Conservation (phyloP, 2,113 vertebrate genomes). For the Istiophorus platypterus region DNA sequence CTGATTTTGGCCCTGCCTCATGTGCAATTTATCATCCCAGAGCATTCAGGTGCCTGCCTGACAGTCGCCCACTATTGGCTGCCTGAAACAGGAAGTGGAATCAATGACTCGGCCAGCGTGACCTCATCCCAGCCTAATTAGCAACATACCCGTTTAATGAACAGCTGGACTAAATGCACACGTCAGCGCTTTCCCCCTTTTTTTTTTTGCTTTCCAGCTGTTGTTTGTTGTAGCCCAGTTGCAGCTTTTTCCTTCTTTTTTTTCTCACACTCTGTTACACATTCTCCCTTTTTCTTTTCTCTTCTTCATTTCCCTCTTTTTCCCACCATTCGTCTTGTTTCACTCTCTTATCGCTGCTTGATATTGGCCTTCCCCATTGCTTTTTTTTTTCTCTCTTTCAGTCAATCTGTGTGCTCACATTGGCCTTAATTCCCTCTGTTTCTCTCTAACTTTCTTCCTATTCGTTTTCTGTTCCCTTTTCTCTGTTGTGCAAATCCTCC, state of each 20-base stretch:
- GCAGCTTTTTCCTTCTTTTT: conserved; percentile 32
- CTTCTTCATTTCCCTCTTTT: conserved; percentile 12
- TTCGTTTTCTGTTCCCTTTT: conserved; percentile 1
- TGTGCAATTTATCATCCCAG: conserved; percentile 75
- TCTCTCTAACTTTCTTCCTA: conserved; percentile 6
- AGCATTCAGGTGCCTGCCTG: conserved; percentile 73
- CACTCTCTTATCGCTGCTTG: conserved; percentile 15
- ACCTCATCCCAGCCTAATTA: conserved; percentile 82
- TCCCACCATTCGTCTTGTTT: conserved; percentile 21
- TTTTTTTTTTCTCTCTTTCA: neutral
- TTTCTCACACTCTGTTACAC: conserved; percentile 41
- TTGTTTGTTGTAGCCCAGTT: conserved; percentile 1
- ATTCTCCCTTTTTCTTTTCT: conserved; percentile 3
- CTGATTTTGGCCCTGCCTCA: conserved; percentile 67
- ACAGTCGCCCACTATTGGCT: conserved; percentile 71
- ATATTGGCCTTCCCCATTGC: conserved; percentile 1
- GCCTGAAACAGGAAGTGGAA: conserved; percentile 79
- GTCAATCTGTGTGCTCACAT: conserved; percentile 10
- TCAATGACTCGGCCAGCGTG: conserved; percentile 77
- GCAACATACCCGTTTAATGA: conserved; percentile 76
- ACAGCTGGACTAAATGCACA: conserved; percentile 79
- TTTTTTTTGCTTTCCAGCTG: conserved; percentile 65
- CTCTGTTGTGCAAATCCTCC: conserved; percentile 1
- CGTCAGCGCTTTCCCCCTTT: conserved; percentile 62
- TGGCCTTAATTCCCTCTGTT: conserved; percentile 24